Evolutionary conservation across 1,140 invertebrate species (phyloP).

Genomic region (Pachypeltis micranthus): DNA sequence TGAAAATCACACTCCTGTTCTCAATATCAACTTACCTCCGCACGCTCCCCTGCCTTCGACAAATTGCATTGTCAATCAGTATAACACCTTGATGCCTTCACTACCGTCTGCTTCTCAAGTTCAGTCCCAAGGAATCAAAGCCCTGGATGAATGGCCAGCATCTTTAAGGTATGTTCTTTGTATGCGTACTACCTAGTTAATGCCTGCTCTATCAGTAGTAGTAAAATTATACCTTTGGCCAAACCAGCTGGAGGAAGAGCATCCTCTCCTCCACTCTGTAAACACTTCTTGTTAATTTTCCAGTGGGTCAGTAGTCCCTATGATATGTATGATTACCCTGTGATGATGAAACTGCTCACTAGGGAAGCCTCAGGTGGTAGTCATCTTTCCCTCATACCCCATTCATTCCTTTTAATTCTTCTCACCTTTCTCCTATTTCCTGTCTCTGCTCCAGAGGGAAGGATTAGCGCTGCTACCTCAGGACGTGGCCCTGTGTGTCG

Average conservation of each 20-base stretch:
- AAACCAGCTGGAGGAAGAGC: no score
- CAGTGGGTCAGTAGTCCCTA: no score
- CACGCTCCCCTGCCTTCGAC: not conserved
- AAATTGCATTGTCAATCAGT: not conserved
- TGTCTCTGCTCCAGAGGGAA: not conserved
- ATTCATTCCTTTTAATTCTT: not conserved
- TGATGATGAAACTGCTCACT: no score
- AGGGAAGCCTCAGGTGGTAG: no score
- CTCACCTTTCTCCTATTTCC: not conserved
- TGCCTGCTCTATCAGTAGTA: no score
- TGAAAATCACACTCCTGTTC: not conserved
- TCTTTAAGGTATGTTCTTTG: constrained; percentile 11
- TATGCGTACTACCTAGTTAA: no score
- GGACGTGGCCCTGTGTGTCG: not conserved
- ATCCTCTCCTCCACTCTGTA: no score
- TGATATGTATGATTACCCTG: no score
- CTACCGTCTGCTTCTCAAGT: constrained; percentile 4
- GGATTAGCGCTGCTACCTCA: not conserved
- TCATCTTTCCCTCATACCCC: no score
- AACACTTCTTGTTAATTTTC: no score
- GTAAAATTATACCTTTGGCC: no score
- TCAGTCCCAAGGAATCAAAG: not conserved
- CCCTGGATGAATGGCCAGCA: constrained; percentile 12
- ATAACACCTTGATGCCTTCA: not conserved
- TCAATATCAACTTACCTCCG: not conserved